phyloP scores from a whole-genome alignment of 2,113 vertebrate genomes.

The Apus apus region DNA sequence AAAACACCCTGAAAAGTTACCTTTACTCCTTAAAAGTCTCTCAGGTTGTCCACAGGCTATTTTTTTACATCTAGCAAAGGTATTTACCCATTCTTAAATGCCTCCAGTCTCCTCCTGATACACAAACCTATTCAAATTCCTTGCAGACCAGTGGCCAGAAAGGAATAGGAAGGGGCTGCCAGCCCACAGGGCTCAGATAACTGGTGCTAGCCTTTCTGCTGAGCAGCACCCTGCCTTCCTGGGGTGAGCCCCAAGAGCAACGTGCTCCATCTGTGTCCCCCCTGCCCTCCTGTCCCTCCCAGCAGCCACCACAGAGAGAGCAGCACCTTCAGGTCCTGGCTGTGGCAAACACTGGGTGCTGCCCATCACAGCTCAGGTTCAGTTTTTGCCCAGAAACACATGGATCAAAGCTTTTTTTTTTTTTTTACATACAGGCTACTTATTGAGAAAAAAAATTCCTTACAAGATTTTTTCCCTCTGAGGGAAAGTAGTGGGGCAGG shows the following conservation, averaged over 20 bases:
- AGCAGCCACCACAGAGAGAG: not conserved
- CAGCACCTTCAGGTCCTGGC: not conserved
- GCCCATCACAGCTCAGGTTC: not conserved
- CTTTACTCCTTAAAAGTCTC: not conserved
- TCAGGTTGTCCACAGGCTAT: not conserved
- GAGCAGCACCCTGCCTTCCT: not conserved
- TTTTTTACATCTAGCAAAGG: not conserved
- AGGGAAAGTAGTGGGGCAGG: not conserved
- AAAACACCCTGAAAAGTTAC: not conserved
- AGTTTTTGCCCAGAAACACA: not conserved
- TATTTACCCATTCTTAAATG: not conserved
- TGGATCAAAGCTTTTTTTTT: not conserved
- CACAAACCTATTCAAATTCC: not conserved
- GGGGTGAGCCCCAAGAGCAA: rapidly evolving
- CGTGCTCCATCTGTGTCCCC: rapidly evolving
- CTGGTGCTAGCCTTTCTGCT: not conserved
- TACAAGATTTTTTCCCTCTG: not conserved
- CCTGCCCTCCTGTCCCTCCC: not conserved
- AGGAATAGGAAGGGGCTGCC: not conserved
- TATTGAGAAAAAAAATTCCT: not conserved
- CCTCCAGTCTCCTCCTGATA: not conserved
- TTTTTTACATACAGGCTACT: not conserved
- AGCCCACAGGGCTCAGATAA: not conserved
- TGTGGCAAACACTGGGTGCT: not conserved
- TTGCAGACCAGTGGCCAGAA: not conserved